Evolutionary conservation across 2,113 vertebrate genomes (phyloP).

Genomic region (Paradoxurus hermaphroditus): DNA sequence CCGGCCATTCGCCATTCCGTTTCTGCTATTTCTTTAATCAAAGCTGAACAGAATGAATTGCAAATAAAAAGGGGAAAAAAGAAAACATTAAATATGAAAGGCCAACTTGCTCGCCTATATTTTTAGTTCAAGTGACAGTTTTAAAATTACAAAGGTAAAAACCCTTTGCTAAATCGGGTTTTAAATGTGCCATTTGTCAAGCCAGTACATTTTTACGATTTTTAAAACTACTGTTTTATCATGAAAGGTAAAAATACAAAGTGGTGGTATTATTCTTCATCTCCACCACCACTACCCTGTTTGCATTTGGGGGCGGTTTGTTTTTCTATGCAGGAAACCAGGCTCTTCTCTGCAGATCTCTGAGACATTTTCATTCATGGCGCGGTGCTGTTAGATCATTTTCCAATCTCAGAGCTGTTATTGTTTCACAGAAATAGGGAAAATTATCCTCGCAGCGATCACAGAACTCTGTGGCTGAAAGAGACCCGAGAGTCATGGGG

Average conservation of each 20-base stretch:
- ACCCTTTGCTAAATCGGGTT: slow-evolving; percentile 83
- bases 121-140: slow-evolving; percentile 88
- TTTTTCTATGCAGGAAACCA: slow-evolving; percentile 63
- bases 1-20: slow-evolving; percentile 78
- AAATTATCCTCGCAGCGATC: slow-evolving; percentile 34
- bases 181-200: slow-evolving; percentile 86
- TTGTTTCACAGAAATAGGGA: slow-evolving; percentile 34
- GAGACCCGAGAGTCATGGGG: not conserved
- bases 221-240: slow-evolving; percentile 84
- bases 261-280: slow-evolving; percentile 77
- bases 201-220: slow-evolving; percentile 81
- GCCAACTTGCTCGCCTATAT: slow-evolving; percentile 84
- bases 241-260: slow-evolving; percentile 77
- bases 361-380: slow-evolving; percentile 49
- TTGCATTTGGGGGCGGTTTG: slow-evolving; percentile 56
- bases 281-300: not conserved
- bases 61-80: slow-evolving; percentile 79
- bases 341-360: slow-evolving; percentile 61
- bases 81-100: slow-evolving; percentile 87
- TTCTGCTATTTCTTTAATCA: slow-evolving; percentile 83
- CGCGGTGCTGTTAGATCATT: slow-evolving; percentile 20
- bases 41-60: slow-evolving; percentile 83
- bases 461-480: slow-evolving; percentile 15
- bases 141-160: slow-evolving; percentile 87
- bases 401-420: slow-evolving; percentile 9